Evolutionary conservation across 2,113 vertebrate genomes (phyloP).

Genomic region (Apaloderma vittatum): DNA sequence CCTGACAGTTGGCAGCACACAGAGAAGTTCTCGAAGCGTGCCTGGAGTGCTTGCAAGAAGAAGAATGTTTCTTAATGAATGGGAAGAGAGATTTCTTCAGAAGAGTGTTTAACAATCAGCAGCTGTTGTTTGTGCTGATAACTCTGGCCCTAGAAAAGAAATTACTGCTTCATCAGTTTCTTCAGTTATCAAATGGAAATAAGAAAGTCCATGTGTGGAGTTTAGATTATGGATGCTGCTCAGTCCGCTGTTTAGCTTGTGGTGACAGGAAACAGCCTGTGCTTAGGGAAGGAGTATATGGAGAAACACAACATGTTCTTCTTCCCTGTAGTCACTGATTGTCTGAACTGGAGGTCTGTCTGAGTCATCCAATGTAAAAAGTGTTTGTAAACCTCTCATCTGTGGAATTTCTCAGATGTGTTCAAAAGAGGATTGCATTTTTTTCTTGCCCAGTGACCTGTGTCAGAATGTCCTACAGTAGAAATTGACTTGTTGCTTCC

Average conservation of each 20-base stretch:
- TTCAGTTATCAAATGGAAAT: neutral
- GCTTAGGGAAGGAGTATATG: neutral
- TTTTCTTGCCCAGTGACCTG: neutral
- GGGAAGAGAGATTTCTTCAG: neutral
- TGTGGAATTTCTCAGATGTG: neutral
- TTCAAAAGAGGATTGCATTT: neutral
- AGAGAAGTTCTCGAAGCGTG: neutral
- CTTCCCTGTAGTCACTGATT: neutral
- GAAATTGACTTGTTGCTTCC: neutral
- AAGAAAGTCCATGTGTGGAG: neutral
- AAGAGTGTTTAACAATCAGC: slow-evolving; percentile 4
- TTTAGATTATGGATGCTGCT: neutral
- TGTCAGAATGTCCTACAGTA: neutral
- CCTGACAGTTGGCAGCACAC: neutral
- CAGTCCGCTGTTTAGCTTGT: neutral
- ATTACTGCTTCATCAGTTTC: neutral
- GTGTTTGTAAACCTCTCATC: neutral
- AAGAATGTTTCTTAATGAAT: slow-evolving; percentile 26
- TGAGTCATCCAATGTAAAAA: neutral
- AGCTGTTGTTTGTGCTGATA: slow-evolving; percentile 28
- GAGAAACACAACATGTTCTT: neutral
- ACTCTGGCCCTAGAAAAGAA: slow-evolving; percentile 24
- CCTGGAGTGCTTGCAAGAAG: neutral
- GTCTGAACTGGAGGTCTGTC: neutral
- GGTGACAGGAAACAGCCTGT: neutral